Conservation (phyloP, 2,797 vertebrate genomes). For the Falco concolor region DNA sequence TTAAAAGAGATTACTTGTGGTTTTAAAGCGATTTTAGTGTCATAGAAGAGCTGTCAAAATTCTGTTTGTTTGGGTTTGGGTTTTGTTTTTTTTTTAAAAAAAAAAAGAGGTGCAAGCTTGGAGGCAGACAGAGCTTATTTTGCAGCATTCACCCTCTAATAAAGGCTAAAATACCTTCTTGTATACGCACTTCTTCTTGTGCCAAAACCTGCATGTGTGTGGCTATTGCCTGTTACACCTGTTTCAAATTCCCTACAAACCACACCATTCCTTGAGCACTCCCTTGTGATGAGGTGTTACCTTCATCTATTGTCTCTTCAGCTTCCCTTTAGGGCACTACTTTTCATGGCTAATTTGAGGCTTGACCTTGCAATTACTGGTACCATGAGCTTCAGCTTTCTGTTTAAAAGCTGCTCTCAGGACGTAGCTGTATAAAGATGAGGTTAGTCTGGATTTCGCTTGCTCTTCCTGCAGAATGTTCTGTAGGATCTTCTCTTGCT, state of each 20-base stretch:
- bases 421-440: background rate
- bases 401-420: background rate
- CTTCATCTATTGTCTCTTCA: background rate
- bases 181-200: too few species aligned
- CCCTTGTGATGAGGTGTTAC: background rate
- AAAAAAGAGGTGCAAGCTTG: background rate
- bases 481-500: rapidly evolving
- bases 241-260: background rate
- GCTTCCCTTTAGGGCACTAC: background rate
- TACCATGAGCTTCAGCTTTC: background rate
- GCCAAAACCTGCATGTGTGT: background rate
- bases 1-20: background rate
- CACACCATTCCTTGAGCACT: background rate
- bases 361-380: background rate
- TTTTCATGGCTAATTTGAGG: background rate
- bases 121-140: background rate
- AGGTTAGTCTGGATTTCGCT: background rate
- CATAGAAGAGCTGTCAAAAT: background rate
- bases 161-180: background rate
- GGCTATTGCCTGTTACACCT: background rate
- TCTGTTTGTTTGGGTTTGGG: background rate
- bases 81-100: background rate
- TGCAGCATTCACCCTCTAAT: background rate
- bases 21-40: background rate
- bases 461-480: background rate